Conservation (phyloP, 1,140 invertebrate genomes). For the Orius laevigatus region DNA sequence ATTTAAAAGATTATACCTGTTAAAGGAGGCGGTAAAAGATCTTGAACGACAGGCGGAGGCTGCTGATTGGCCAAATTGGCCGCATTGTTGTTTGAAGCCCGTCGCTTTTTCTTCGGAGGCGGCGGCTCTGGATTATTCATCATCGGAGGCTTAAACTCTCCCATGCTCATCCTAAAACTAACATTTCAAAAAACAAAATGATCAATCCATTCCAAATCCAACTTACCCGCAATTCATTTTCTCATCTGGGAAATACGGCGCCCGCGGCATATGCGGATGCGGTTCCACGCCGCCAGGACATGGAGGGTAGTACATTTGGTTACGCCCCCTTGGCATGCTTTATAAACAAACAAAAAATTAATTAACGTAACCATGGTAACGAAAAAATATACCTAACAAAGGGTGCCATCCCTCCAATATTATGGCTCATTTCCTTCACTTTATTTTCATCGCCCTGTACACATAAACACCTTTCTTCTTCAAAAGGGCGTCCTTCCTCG, state of each 20-base stretch:
- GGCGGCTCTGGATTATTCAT: slow-evolving; percentile 33
- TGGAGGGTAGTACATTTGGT: slow-evolving; percentile 24
- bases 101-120: slow-evolving; percentile 43
- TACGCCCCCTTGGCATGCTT: slow-evolving; percentile 25
- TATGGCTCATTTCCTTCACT: slow-evolving; percentile 23
- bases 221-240: slow-evolving; percentile 22
- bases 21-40: slow-evolving; percentile 64
- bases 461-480: slow-evolving; percentile 12
- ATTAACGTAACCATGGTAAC: not conserved
- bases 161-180: slow-evolving; percentile 31
- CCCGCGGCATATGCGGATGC: slow-evolving; percentile 20
- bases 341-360: slow-evolving; percentile 3
- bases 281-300: slow-evolving; percentile 21
- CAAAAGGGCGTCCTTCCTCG: too few species aligned
- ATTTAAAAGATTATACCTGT: slow-evolving; percentile 33
- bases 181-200: slow-evolving; percentile 7
- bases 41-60: slow-evolving; percentile 34
- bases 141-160: slow-evolving; percentile 36
- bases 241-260: slow-evolving; percentile 22
- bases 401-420: slow-evolving; percentile 35
- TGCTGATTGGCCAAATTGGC: slow-evolving; percentile 23
- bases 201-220: too few species aligned
- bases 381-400: slow-evolving; percentile 23
- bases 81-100: slow-evolving; percentile 31
- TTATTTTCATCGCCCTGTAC: slow-evolving; percentile 17